Evolutionary conservation across 1,140 invertebrate genomes (phyloP).

Genomic region (Melitaea cinxia): DNA sequence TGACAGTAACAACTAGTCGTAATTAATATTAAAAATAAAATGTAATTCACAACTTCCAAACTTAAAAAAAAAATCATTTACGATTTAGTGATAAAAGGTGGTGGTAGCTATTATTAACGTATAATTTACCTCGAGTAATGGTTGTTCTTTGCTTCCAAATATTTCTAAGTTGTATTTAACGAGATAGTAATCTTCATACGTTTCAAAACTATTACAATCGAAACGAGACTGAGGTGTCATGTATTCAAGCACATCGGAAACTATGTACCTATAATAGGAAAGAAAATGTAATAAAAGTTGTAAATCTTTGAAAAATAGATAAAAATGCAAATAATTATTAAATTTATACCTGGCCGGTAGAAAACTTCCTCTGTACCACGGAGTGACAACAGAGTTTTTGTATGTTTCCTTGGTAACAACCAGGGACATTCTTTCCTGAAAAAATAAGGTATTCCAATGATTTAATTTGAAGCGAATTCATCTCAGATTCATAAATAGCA

Average conservation of each 20-base stretch:
- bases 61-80: too few relatives aligned
- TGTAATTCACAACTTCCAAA: too few relatives aligned
- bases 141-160: constrained; percentile 86
- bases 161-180: constrained; percentile 90
- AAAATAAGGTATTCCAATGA: too few relatives aligned
- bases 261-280: constrained; percentile 85
- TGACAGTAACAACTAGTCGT: too few relatives aligned
- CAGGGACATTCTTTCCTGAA: constrained; percentile 81
- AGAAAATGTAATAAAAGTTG: background rate
- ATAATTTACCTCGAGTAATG: constrained; percentile 91
- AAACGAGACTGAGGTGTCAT: constrained; percentile 91
- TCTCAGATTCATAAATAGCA: too few relatives aligned
- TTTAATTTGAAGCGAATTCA: too few relatives aligned
- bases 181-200: constrained; percentile 92
- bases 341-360: constrained; percentile 74
- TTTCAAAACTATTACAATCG: constrained; percentile 87
- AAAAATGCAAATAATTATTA: too few relatives aligned
- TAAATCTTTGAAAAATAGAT: too few relatives aligned
- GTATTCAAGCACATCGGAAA: constrained; percentile 91
- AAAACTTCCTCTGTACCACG: constrained; percentile 90
- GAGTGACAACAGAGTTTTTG: constrained; percentile 89
- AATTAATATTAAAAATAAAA: too few relatives aligned
- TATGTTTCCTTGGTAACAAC: constrained; percentile 84
- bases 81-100: too few relatives aligned
- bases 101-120: too few relatives aligned